Evolutionary conservation across 2,888 invertebrate genomes (phyloP).

Genomic region (Zygogramma bicolorata): DNA sequence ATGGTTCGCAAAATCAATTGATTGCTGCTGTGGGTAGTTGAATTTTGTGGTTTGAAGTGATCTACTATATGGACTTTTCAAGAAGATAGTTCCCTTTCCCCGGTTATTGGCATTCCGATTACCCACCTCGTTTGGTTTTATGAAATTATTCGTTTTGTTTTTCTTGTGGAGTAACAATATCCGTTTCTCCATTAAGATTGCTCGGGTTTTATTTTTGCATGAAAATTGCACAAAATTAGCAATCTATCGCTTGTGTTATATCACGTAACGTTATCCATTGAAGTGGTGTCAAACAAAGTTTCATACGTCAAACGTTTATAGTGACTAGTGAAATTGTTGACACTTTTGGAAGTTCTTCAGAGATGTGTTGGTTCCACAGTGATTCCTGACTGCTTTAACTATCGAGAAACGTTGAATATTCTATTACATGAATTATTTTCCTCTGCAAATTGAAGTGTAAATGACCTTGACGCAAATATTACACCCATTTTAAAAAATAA

Average conservation of each 20-base stretch:
- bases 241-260: conserved; percentile 46
- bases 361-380: conserved; percentile 8
- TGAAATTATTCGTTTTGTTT: conserved; percentile 16
- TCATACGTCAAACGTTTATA: conserved; percentile 49
- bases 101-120: conserved; percentile 42
- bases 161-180: conserved; percentile 5
- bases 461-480: conserved; percentile 66
- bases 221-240: conserved; percentile 19
- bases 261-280: conserved; percentile 49
- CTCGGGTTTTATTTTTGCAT: conserved; percentile 13
- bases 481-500: conserved; percentile 66
- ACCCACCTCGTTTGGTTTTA: conserved; percentile 46
- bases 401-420: conserved; percentile 7
- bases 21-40: conserved; percentile 12
- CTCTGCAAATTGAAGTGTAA: conserved; percentile 52
- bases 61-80: conserved; percentile 42
- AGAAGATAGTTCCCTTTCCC: conserved; percentile 41
- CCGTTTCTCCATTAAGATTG: conserved; percentile 3
- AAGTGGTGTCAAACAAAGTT: conserved; percentile 50
- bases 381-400: conserved; percentile 19
- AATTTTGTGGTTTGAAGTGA: conserved; percentile 44
- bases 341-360: conserved; percentile 37
- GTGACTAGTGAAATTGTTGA: conserved; percentile 51
- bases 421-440: conserved; percentile 24
- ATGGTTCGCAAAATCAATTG: conserved; percentile 33